Evolutionary conservation across 2,888 invertebrate species (phyloP).

Genomic region (Danaus chrysippus): DNA sequence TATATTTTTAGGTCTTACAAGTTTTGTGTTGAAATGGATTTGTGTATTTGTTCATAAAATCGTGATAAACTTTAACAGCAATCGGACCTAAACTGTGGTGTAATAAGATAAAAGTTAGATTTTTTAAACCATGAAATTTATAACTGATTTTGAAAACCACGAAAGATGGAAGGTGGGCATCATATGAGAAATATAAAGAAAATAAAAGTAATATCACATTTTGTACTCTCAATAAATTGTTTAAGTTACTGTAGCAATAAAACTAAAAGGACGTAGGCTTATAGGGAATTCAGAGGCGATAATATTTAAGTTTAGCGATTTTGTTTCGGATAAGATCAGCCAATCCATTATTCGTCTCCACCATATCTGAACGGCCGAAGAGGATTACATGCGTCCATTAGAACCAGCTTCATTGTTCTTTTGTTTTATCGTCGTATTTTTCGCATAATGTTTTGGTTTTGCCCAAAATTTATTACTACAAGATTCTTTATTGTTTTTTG

Average conservation of each 20-base stretch:
- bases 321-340: slow-evolving; percentile 40
- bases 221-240: neutral
- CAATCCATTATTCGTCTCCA: slow-evolving; percentile 59
- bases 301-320: slow-evolving; percentile 47
- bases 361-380: slow-evolving; percentile 13
- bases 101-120: no score
- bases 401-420: slow-evolving; percentile 65
- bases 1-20: no score
- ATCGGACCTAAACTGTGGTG: no score
- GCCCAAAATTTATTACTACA: no score
- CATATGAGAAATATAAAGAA: no score
- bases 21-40: no score
- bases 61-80: no score
- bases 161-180: neutral
- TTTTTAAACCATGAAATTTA: no score
- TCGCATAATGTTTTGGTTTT: slow-evolving; percentile 57
- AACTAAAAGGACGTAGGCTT: slow-evolving; percentile 6
- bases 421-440: slow-evolving; percentile 67
- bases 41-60: no score
- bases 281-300: slow-evolving; percentile 14
- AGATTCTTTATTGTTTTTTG: no score
- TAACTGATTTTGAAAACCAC: no score
- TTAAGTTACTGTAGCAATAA: neutral
- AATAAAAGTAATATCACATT: neutral
- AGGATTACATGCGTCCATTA: slow-evolving; percentile 51